These are phyloP conservation scores for Lytechinus variegatus DNA, from an alignment of 35 echinoderm and acorn worm genomes.

Conservation along the genomic window DNA sequence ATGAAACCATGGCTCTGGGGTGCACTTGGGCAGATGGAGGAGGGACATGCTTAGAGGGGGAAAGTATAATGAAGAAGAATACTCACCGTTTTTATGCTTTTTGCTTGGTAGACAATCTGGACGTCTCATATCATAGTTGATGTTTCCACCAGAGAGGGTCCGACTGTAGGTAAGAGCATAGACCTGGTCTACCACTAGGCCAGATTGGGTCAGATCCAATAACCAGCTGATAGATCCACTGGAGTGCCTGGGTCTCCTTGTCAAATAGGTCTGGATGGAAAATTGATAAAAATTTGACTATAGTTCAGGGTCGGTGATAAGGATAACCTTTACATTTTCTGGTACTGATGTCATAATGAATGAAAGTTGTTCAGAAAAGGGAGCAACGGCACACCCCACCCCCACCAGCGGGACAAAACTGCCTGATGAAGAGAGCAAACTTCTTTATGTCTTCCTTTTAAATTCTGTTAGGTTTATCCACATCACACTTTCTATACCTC, in stretches of 20 bases:
- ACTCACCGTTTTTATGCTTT: not conserved
- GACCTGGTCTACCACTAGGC: conserved; percentile 62
- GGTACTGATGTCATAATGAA: too few species aligned
- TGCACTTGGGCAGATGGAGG: too few species aligned
- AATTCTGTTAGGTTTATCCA: too few species aligned
- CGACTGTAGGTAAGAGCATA: conserved; percentile 66
- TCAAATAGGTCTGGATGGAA: conserved; percentile 58
- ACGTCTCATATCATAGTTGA: conserved; percentile 62
- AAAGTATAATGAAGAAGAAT: not conserved
- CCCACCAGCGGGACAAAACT: too few species aligned
- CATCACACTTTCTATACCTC: too few species aligned
- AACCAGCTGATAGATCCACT: conserved; percentile 72
- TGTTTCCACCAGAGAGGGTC: conserved; percentile 51
- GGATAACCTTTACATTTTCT: not conserved
- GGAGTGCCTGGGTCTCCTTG: conserved; percentile 44
- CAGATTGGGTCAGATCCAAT: conserved; percentile 47
- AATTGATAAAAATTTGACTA: not conserved
- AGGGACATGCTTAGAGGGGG: too few species aligned
- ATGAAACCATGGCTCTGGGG: too few species aligned
- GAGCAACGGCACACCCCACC: too few species aligned
- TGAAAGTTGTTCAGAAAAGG: too few species aligned
- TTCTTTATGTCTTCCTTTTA: too few species aligned
- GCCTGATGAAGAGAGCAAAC: too few species aligned
- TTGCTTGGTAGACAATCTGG: not conserved
- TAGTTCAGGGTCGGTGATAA: not conserved